phyloP scores from a whole-genome alignment of 2,888 invertebrate species.

The Plagodis dolabraria region DNA sequence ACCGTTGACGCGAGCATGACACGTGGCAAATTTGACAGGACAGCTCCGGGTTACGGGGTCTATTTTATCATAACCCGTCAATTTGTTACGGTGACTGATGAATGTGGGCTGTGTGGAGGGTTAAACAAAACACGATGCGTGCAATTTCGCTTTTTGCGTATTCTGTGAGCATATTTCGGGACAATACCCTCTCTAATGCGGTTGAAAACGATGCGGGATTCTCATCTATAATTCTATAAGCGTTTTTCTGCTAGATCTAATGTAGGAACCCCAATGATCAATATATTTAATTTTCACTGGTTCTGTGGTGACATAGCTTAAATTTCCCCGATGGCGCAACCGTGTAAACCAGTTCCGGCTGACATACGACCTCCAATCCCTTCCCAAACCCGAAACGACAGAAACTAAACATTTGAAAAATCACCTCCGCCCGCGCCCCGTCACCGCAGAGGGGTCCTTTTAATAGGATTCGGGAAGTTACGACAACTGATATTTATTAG shows the following conservation, averaged over 20 bases:
- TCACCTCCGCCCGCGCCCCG: constrained; percentile 36
- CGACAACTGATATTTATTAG: constrained; percentile 75
- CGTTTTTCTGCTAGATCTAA: no score
- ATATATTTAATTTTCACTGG: background rate
- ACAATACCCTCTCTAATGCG: constrained; percentile 12
- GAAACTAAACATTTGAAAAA: constrained; percentile 46
- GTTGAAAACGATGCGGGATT: background rate
- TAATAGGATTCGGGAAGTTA: constrained; percentile 59
- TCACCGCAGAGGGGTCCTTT: constrained; percentile 37
- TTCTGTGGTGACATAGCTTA: constrained; percentile 3
- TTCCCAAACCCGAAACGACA: constrained; percentile 29
- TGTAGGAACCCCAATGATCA: no score
- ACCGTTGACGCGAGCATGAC: constrained; percentile 34
- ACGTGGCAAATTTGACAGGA: constrained; percentile 40
- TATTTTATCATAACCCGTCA: constrained; percentile 65
- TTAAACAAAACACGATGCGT: constrained; percentile 21
- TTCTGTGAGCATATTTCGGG: constrained; percentile 5
- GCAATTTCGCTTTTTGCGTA: constrained; percentile 15
- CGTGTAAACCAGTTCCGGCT: constrained; percentile 7
- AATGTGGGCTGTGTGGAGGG: constrained; percentile 39
- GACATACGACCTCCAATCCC: constrained; percentile 29
- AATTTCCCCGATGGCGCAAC: constrained; percentile 9
- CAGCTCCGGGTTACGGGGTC: constrained; percentile 38
- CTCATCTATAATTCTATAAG: no score
- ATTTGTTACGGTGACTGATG: constrained; percentile 58